These are phyloP conservation scores for Agapostemon virescens DNA, from an alignment of 2,888 invertebrate genomes.

Conservation along the genomic window DNA sequence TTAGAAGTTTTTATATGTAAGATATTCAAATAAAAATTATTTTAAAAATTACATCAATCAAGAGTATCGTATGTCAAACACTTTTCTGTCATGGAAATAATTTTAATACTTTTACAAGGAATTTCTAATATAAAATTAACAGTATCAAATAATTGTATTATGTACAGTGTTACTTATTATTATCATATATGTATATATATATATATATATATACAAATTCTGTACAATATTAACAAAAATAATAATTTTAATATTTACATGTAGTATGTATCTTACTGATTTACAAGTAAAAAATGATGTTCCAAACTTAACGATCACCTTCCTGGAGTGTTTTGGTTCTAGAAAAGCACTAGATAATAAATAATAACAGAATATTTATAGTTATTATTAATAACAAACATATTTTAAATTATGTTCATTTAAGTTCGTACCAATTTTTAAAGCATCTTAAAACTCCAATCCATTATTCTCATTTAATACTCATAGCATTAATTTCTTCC, in stretches of 20 bases:
- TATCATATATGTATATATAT: too few species aligned
- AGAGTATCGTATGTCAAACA: background rate
- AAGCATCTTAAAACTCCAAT: background rate
- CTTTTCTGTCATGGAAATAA: background rate
- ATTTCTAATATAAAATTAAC: background rate
- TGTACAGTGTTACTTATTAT: background rate
- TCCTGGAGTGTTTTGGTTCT: background rate
- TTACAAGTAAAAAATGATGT: background rate
- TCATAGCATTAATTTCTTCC: background rate
- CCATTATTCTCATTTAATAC: background rate
- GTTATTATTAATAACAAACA: background rate
- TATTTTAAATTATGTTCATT: constrained; percentile 8
- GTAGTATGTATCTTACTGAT: background rate
- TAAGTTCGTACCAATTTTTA: constrained; percentile 3
- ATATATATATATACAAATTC: background rate
- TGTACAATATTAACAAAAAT: background rate
- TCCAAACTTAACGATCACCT: constrained; percentile 10
- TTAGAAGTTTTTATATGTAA: too few species aligned
- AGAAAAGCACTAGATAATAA: background rate
- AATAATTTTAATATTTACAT: constrained; percentile 4
- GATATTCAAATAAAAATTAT: too few species aligned
- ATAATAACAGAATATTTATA: constrained; percentile 4
- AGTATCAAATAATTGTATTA: background rate
- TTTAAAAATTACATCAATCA: too few species aligned
- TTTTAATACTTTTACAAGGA: background rate